Evolutionary conservation across 1,140 invertebrate genomes (phyloP), one percentile per base, ranked within the genome.

Genomic region (Sycophila sp.): DNA sequence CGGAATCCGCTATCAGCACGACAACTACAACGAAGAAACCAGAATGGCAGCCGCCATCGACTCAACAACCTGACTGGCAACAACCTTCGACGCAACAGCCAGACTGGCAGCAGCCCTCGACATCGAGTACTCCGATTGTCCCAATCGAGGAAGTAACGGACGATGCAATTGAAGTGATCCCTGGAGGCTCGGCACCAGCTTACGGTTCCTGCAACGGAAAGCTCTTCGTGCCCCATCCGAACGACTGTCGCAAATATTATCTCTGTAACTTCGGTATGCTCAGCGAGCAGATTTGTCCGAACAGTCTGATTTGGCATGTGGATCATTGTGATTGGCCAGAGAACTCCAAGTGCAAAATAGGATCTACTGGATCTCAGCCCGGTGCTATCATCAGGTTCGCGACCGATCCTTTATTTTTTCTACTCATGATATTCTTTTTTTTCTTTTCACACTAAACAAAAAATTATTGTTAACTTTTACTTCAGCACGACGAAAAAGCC

Each of bases 241-340:
- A 76, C 0, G 91, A 96, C 74, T 96, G 94, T 78, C 89, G 87
- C 36, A 93, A 94, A 76, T 96, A 95, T 77, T 93, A 92, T 62
- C 82, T 93, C 0, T 96, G 94, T 78, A 89, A 94, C 38, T 91
- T 92, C 76, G 93, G 92, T 15, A 79, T 88, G 30, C 86, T 92
- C 2, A 84, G 89, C 1, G 88, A 91, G 62, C 89, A 92, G 45
- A 81, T 79, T 36, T 96, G 94, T 79, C 91, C 93, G 0, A 79
- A 83, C 22, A 91, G 91, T 2, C 84, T 95, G 0, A 88, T 91
- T 62, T 96, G 94, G 92, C 94, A 94, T 76, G 80, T 89, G 79
- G 89, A 92, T 73, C 90, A 91, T 68, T 95, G 94, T 73, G 94
- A 95, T 77, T 93, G 92, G 90, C 92, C 93, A 2, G 89, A 90